Conservation (phyloP, 2,888 invertebrate species). For the Ischnus inquisitorius region DNA sequence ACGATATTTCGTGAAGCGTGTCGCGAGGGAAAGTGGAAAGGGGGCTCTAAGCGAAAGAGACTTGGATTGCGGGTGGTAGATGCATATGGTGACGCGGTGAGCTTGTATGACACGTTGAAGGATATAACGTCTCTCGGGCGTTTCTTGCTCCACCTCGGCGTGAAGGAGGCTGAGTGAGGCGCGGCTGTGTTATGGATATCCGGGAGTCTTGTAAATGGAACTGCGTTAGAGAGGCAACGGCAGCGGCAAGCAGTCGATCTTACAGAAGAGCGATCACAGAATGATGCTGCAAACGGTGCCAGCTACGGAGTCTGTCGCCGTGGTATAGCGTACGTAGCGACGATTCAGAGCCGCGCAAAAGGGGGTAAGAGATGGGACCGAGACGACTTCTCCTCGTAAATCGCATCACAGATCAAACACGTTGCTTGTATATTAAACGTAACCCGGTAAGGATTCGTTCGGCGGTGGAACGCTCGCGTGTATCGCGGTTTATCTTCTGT, state of each 20-base stretch:
- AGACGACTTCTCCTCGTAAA: constrained; percentile 80
- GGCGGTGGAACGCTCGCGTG: constrained; percentile 29
- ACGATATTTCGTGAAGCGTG: constrained; percentile 80
- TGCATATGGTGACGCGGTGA: constrained; percentile 49
- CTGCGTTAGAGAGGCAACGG: constrained; percentile 50
- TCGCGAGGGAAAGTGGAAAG: constrained; percentile 68
- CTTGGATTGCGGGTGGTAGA: constrained; percentile 49
- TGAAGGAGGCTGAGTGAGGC: constrained; percentile 65
- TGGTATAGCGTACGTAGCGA: constrained; percentile 62
- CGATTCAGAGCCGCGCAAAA: constrained; percentile 52
- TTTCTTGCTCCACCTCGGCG: constrained; percentile 43
- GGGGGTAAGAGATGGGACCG: constrained; percentile 60
- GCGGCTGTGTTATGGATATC: constrained; percentile 56
- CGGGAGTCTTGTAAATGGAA: constrained; percentile 60
- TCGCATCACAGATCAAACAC: constrained; percentile 85
- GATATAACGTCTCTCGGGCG: constrained; percentile 42
- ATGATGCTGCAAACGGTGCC: constrained; percentile 79
- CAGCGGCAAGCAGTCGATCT: constrained; percentile 78
- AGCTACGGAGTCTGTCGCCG: constrained; percentile 64
- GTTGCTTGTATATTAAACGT: constrained; percentile 84
- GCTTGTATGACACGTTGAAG: constrained; percentile 61
- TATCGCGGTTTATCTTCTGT: constrained; percentile 76
- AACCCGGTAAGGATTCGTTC: constrained; percentile 72
- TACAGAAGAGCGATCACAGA: constrained; percentile 85
- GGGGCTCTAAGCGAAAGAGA: constrained; percentile 62